A percentile compares a stretch with the other conserved stretches of the same genome.
These are phyloP conservation scores for Apaloderma vittatum DNA, from an alignment of 2,113 vertebrate genomes.

Conservation along the genomic window DNA sequence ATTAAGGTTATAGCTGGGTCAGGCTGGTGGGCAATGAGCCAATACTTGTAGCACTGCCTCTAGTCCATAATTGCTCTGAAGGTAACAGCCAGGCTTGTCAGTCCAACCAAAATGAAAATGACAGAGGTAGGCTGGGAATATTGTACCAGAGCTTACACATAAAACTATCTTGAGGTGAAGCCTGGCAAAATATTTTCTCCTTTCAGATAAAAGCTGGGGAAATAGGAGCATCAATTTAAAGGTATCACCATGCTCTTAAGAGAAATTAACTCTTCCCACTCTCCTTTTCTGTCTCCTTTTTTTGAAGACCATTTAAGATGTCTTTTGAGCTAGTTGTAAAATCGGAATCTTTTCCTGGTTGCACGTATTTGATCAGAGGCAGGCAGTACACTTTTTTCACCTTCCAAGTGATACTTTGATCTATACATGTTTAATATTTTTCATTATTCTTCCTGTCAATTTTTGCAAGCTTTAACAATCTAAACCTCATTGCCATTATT, in stretches of 20 bases:
- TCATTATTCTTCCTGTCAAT: neutral
- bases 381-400: slow-evolving; percentile 19
- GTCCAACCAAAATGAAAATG: neutral
- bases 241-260: neutral
- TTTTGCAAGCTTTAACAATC: slow-evolving; percentile 12
- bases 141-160: neutral
- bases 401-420: slow-evolving; percentile 38
- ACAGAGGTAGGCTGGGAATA: neutral
- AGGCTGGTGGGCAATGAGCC: neutral
- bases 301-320: neutral
- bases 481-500: slow-evolving; percentile 33
- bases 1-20: neutral
- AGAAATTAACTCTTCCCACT: neutral
- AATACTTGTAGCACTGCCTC: neutral
- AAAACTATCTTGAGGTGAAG: neutral
- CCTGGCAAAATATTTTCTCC: neutral
- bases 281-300: neutral
- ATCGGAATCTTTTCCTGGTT: neutral
- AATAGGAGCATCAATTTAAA: neutral
- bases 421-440: slow-evolving; percentile 44
- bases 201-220: neutral
- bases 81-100: neutral
- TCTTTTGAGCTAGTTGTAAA: neutral
- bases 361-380: neutral
- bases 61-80: neutral